phyloP scores from a whole-genome alignment of 2,888 invertebrate species.

The Linyphia triangularis region DNA sequence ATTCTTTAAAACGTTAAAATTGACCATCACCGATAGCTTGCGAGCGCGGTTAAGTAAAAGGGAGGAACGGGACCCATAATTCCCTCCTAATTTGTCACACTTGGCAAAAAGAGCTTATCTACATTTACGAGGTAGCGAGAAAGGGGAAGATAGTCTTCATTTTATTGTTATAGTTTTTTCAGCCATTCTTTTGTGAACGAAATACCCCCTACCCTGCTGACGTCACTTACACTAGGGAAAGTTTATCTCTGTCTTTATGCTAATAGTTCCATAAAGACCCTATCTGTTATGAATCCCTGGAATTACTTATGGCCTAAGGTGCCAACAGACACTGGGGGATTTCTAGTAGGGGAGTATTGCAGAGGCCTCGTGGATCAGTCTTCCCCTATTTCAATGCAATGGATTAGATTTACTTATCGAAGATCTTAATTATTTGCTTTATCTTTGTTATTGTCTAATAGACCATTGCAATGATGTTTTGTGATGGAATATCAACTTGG shows the following conservation, averaged over 20 bases:
- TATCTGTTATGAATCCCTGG: background rate
- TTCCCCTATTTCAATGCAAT: background rate
- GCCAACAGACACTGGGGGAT: background rate
- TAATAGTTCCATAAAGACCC: slow-evolving; percentile 24
- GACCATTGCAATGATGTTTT: too few species aligned
- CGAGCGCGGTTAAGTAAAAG: background rate
- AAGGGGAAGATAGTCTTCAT: background rate
- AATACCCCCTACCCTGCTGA: background rate
- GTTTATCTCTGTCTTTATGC: slow-evolving; percentile 14
- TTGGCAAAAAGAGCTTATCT: background rate
- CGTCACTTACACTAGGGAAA: slow-evolving; percentile 4
- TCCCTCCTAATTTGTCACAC: slow-evolving; percentile 2
- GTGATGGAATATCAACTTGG: too few species aligned
- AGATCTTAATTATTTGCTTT: background rate
- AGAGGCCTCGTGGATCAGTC: too few species aligned
- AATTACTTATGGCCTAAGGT: slow-evolving; percentile 21
- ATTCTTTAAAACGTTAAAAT: too few species aligned
- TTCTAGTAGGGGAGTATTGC: background rate
- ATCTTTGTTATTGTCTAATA: too few species aligned
- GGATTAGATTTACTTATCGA: background rate
- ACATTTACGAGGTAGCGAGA: background rate
- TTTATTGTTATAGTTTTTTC: too few species aligned
- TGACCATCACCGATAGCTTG: background rate
- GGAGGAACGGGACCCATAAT: background rate
- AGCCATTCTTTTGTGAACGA: background rate